These are phyloP conservation scores for Laticauda laticaudata DNA, from an alignment of 2,113 vertebrate species.

Conservation along the genomic window DNA sequence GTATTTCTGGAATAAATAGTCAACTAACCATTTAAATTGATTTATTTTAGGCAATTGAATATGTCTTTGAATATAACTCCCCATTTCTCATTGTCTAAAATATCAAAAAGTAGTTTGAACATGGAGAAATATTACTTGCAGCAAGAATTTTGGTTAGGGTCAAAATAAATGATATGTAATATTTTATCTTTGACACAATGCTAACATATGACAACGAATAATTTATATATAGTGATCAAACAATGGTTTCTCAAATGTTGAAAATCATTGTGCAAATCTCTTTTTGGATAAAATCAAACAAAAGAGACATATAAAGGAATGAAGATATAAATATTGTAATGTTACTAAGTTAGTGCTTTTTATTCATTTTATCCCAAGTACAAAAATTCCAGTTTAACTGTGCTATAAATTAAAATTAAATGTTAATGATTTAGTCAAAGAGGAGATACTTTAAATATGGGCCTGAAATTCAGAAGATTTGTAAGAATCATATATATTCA, in stretches of 20 bases:
- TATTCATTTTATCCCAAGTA: not conserved
- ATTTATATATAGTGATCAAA: not conserved
- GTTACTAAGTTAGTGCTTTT: not conserved
- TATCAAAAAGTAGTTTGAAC: not conserved
- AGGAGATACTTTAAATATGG: not conserved
- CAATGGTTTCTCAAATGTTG: not conserved
- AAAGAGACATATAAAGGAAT: not conserved
- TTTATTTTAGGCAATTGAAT: not conserved
- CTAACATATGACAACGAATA: not conserved
- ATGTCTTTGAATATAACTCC: not conserved
- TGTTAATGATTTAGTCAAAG: not conserved
- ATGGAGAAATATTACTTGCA: not conserved
- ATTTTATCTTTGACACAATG: not conserved
- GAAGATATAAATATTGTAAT: not conserved
- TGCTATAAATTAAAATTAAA: not conserved
- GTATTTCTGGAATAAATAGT: not conserved
- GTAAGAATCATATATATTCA: not conserved
- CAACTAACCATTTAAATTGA: not conserved
- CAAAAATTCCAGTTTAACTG: not conserved
- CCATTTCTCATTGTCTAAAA: not conserved
- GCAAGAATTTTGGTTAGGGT: not conserved
- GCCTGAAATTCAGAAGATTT: not conserved
- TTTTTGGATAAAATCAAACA: not conserved
- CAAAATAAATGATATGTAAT: not conserved
- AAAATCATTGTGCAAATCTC: not conserved